Evolutionary conservation across 2,888 invertebrate species (phyloP).

Genomic region (Melitaea athalia): DNA sequence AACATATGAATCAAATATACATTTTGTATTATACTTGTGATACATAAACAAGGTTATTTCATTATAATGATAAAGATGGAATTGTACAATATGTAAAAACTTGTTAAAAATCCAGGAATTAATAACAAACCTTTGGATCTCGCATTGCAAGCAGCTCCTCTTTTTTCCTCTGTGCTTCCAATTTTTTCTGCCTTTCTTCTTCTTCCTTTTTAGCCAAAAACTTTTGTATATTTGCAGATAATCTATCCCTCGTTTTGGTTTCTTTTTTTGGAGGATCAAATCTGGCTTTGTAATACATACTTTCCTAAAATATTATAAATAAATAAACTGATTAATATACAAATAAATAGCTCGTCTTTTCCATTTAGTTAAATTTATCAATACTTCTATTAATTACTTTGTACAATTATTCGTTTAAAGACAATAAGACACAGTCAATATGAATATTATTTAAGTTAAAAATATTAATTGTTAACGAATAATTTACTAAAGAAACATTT

Average conservation of each 20-base stretch:
- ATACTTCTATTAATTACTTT: background rate
- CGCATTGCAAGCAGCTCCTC: constrained; percentile 85
- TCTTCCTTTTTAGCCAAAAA: constrained; percentile 91
- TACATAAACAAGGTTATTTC: too few species aligned
- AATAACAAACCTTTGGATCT: constrained; percentile 83
- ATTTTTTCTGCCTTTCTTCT: constrained; percentile 86
- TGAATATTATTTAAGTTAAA: background rate
- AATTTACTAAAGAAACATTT: background rate
- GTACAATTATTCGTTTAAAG: background rate
- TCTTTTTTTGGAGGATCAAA: constrained; percentile 93
- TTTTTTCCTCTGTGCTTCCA: constrained; percentile 84
- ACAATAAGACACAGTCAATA: background rate
- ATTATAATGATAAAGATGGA: too few species aligned
- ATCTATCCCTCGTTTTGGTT: constrained; percentile 83
- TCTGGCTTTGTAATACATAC: constrained; percentile 87
- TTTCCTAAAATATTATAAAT: constrained; percentile 58
- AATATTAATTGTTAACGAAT: background rate
- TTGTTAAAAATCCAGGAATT: background rate
- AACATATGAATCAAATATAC: too few species aligned
- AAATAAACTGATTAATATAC: background rate
- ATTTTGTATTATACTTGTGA: too few species aligned
- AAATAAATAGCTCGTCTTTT: background rate
- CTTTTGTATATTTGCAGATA: constrained; percentile 91
- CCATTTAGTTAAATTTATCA: background rate
- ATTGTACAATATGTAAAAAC: too few species aligned